These are phyloP conservation scores for Nezara viridula DNA, from an alignment of 2,888 invertebrate species.

Conservation along the genomic window DNA sequence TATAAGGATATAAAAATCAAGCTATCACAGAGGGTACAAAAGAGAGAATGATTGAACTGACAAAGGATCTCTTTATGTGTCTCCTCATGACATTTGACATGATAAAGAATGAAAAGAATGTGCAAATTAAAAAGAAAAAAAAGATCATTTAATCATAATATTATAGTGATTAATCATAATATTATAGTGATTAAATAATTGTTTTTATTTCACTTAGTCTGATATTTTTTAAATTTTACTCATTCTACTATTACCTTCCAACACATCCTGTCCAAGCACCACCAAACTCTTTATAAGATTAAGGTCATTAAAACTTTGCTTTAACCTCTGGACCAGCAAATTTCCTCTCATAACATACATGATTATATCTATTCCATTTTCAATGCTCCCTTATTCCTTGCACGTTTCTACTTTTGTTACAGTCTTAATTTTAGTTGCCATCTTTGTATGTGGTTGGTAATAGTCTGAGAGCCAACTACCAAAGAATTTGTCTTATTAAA, in stretches of 20 bases:
- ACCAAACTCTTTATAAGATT: neutral
- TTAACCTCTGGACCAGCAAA: neutral
- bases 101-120: no score
- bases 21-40: neutral
- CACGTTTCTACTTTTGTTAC: neutral
- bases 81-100: no score
- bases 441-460: no score
- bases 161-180: no score
- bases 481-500: no score
- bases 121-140: no score
- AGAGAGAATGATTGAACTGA: neutral
- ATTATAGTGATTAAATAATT: neutral
- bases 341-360: neutral
- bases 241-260: neutral
- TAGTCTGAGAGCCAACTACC: no score
- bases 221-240: no score
- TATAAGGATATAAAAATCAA: neutral
- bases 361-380: no score
- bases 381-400: neutral
- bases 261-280: neutral
- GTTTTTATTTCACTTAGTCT: neutral
- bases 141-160: no score
- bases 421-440: no score
- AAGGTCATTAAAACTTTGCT: neutral
- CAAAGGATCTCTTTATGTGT: no score